A percentile compares a stretch with the other conserved stretches of the same genome.
These are phyloP conservation scores for Dipus sagitta DNA, from an alignment of 2,797 vertebrate genomes.

Conservation along the genomic window DNA sequence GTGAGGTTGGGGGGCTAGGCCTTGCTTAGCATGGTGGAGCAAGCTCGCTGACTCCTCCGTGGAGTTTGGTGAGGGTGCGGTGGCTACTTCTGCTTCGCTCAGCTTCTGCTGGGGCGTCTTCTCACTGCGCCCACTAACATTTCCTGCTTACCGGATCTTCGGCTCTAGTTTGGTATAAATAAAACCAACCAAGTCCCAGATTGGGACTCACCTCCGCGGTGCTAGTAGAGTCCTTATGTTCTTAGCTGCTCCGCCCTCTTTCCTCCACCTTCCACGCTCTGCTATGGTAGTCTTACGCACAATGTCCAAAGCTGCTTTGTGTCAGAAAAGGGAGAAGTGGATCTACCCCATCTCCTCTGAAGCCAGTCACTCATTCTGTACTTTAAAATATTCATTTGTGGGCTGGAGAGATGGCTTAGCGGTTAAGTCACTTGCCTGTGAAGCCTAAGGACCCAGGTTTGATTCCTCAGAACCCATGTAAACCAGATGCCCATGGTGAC, in stretches of 20 bases:
- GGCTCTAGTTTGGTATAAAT: background rate
- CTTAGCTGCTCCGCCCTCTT: background rate
- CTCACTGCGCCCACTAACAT: background rate
- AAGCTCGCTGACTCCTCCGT: background rate
- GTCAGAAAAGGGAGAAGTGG: background rate
- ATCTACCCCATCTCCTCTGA: background rate
- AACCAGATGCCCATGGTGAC: too few species aligned
- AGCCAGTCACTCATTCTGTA: background rate
- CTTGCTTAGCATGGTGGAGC: background rate
- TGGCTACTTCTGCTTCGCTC: background rate
- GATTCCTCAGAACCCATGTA: too few species aligned
- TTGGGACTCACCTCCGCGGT: background rate
- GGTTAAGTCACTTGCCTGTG: too few species aligned
- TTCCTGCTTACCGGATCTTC: conserved; percentile 1
- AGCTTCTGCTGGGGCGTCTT: background rate
- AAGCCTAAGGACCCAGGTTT: too few species aligned
- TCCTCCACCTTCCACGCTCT: background rate
- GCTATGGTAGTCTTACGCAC: background rate
- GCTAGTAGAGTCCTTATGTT: background rate
- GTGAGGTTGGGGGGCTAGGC: background rate
- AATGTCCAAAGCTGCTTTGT: background rate
- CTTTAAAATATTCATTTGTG: too few species aligned
- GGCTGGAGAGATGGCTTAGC: too few species aligned
- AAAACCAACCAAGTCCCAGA: background rate
- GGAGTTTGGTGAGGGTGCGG: background rate